These are phyloP conservation scores for Sebastes schlegelii DNA, from an alignment of 2,113 vertebrate species.

Conservation along the genomic window DNA sequence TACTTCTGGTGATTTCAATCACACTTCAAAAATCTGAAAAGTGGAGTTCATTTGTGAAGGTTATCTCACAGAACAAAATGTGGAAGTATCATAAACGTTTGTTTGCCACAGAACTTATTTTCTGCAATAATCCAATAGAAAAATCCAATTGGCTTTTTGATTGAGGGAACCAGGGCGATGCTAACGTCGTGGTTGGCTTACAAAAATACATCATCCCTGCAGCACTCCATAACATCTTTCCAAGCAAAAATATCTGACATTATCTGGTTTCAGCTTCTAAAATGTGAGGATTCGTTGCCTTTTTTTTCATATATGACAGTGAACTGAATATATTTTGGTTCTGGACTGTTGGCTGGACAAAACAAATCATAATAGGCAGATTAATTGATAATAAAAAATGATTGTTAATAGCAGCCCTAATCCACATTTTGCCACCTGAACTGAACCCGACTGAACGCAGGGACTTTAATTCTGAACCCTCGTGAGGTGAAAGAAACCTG, in stretches of 20 bases:
- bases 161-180: too few relatives aligned
- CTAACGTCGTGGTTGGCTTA: too few relatives aligned
- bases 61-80: too few relatives aligned
- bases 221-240: not conserved
- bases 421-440: not conserved
- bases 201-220: too few relatives aligned
- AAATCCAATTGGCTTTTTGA: too few relatives aligned
- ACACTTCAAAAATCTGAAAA: too few relatives aligned
- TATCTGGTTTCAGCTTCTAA: not conserved
- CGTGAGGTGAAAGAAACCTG: not conserved
- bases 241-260: not conserved
- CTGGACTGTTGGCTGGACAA: not conserved
- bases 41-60: too few relatives aligned
- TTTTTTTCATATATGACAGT: not conserved
- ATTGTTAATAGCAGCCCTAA: not conserved
- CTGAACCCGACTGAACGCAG: not conserved
- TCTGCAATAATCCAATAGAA: too few relatives aligned
- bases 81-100: too few relatives aligned
- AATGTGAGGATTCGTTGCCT: not conserved
- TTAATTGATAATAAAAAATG: not conserved
- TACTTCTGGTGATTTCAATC: too few relatives aligned
- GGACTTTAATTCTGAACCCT: not conserved
- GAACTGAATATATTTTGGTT: not conserved
- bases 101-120: too few relatives aligned
- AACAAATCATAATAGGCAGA: not conserved